Evolutionary conservation across 2,797 vertebrate species (phyloP).

Genomic region (Argya squamiceps): DNA sequence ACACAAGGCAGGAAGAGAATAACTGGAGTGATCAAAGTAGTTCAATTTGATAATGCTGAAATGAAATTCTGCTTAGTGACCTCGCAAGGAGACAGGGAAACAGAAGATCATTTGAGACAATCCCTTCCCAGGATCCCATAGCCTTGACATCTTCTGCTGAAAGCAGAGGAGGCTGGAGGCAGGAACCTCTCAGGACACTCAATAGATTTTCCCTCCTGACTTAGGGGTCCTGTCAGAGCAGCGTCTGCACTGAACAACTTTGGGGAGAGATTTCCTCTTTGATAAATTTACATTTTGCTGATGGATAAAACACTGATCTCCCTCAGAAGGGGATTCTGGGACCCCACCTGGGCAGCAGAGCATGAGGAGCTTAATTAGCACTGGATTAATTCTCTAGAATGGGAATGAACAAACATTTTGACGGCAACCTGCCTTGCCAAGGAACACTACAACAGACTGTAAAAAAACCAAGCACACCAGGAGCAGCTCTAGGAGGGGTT

Average conservation of each 20-base stretch:
- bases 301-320: background rate
- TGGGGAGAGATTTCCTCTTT: background rate
- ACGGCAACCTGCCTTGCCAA: background rate
- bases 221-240: background rate
- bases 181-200: background rate
- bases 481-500: background rate
- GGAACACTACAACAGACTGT: background rate
- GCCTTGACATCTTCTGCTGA: background rate
- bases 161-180: background rate
- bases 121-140: background rate
- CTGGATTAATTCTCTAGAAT: background rate
- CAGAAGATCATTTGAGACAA: background rate
- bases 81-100: background rate
- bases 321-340: background rate
- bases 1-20: background rate
- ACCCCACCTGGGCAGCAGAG: background rate
- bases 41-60: slow-evolving; percentile 9
- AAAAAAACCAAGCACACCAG: accelerated
- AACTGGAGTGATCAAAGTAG: background rate
- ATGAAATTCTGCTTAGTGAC: slow-evolving; percentile 10
- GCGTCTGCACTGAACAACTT: background rate
- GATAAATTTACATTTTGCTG: background rate
- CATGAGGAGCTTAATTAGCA: background rate
- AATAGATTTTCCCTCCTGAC: background rate
- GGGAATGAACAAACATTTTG: background rate